Evolutionary conservation across 2,888 invertebrate genomes (phyloP).

Genomic region (Suillia variegata): DNA sequence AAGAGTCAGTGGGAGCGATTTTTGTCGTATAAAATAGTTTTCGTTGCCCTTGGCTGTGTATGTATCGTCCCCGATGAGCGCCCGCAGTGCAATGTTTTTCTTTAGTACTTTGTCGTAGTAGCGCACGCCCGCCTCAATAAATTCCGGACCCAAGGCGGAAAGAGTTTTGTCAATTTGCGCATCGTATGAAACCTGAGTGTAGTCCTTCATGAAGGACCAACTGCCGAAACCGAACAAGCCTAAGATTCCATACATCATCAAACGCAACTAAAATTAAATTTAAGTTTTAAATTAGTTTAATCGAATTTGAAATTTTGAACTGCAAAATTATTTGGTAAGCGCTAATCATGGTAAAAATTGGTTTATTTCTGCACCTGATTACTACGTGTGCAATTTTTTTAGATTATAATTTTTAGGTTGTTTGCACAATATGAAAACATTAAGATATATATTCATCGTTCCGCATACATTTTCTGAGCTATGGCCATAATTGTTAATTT

Average conservation of each 20-base stretch:
- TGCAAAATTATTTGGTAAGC: background rate
- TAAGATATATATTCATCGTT: no score
- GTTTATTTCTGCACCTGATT: no score
- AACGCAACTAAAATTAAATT: constrained; percentile 44
- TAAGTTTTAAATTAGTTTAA: background rate
- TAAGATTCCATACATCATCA: constrained; percentile 65
- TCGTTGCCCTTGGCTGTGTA: constrained; percentile 75
- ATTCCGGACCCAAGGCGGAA: constrained; percentile 66
- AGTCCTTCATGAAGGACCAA: constrained; percentile 72
- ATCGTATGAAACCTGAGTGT: constrained; percentile 69
- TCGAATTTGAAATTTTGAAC: background rate
- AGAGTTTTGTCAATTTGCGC: constrained; percentile 68
- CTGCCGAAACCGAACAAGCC: constrained; percentile 66
- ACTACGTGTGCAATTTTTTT: no score
- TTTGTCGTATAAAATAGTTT: constrained; percentile 69
- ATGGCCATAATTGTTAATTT: no score
- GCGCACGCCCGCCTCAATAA: constrained; percentile 74
- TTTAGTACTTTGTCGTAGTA: constrained; percentile 76
- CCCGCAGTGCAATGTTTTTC: constrained; percentile 76
- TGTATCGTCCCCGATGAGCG: constrained; percentile 67
- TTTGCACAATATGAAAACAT: no score
- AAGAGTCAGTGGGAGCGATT: constrained; percentile 68
- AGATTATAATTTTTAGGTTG: no score
- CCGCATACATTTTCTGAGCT: constrained; percentile 22
- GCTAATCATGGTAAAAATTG: no score